These are phyloP conservation scores for Pocillopora verrucosa DNA, from an alignment of 64 coral and sea anemone species.

Conservation along the genomic window DNA sequence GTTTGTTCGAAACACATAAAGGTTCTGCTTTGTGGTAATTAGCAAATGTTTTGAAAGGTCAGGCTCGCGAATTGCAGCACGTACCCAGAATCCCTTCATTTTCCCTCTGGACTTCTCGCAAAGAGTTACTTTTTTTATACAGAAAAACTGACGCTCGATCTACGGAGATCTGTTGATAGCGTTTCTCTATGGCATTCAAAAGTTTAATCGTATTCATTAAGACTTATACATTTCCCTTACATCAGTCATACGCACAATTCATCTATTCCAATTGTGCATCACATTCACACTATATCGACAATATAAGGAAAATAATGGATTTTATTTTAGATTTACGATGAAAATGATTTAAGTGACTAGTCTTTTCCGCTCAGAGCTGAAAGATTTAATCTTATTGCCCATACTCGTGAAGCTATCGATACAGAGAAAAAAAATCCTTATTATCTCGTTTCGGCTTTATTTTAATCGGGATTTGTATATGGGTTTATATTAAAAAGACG, in stretches of 20 bases:
- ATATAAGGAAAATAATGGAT: not conserved
- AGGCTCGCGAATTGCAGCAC: too few relatives aligned
- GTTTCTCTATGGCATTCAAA: too few relatives aligned
- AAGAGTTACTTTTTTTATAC: too few relatives aligned
- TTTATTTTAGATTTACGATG: not conserved
- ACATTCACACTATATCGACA: not conserved
- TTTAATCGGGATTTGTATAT: not conserved
- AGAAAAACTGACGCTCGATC: too few relatives aligned
- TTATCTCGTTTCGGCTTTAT: not conserved
- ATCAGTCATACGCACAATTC: not conserved
- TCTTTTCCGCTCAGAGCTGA: too few relatives aligned
- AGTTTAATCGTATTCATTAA: too few relatives aligned
- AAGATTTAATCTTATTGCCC: too few relatives aligned
- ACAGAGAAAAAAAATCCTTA: not conserved
- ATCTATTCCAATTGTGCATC: not conserved
- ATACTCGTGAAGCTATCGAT: not conserved
- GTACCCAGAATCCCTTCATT: too few relatives aligned
- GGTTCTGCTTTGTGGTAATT: not conserved
- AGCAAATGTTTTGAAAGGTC: not conserved
- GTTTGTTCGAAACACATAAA: conserved; percentile 1
- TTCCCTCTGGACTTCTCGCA: too few relatives aligned
- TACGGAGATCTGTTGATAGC: too few relatives aligned
- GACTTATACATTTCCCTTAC: not conserved
- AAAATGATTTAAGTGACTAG: too few relatives aligned
- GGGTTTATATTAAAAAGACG: not conserved